phyloP scores from a whole-genome alignment of 2,797 vertebrate genomes.

The Sebastes jordani region DNA sequence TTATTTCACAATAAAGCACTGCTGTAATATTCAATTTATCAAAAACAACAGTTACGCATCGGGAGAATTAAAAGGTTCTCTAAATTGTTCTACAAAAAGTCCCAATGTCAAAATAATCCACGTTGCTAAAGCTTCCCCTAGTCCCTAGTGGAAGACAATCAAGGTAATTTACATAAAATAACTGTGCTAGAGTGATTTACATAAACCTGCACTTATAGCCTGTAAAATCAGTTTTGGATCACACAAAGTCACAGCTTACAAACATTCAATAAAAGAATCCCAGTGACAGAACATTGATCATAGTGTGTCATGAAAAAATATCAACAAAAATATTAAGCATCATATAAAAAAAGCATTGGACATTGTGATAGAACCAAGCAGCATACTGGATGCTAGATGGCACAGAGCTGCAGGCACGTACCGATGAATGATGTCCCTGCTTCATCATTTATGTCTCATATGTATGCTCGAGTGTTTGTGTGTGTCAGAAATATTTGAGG shows the following conservation, averaged over 20 bases:
- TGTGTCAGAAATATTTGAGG: slow-evolving; percentile 48
- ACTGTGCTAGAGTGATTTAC: not conserved
- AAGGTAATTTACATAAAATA: not conserved
- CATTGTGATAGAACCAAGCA: not conserved
- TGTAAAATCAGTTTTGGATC: not conserved
- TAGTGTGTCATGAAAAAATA: not conserved
- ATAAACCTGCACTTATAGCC: not conserved
- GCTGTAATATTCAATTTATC: slow-evolving; percentile 8
- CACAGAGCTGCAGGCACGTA: slow-evolving; percentile 10
- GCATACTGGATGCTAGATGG: not conserved
- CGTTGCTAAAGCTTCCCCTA: not conserved
- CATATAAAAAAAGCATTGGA: not conserved
- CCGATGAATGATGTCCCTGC: slow-evolving; percentile 31
- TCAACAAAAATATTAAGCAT: not conserved
- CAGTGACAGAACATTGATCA: not conserved
- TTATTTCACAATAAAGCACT: slow-evolving; percentile 23
- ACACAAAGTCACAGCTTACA: not conserved
- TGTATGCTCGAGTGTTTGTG: slow-evolving; percentile 15
- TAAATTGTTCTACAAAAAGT: slow-evolving; percentile 14
- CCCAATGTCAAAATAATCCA: slow-evolving; percentile 12
- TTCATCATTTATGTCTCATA: slow-evolving; percentile 28
- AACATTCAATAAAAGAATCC: not conserved
- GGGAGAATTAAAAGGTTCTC: not conserved
- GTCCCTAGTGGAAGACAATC: not conserved
- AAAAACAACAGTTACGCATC: not conserved